Base-by-base conservation (phyloP, 2,888 invertebrate species). In the Ceramica pisi region DNA sequence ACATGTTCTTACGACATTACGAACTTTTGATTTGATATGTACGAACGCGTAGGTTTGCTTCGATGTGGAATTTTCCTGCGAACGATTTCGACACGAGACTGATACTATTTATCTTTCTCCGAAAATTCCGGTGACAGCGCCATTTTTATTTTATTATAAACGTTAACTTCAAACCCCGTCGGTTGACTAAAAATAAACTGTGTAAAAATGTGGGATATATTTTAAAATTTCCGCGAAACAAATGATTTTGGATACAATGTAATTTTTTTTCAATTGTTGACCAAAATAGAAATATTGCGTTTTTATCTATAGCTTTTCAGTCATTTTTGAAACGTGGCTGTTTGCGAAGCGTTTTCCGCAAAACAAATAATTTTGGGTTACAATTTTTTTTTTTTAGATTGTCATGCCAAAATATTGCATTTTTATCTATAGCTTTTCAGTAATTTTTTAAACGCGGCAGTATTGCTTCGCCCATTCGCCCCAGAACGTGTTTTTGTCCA, bases 401-500 rank as follows among this genome's bases (percentile, higher is more conserved):
- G n/a, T n/a, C n/a, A n/a, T n/a, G n/a, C n/a, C n/a, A n/a, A 72
- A 70, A 41, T 50, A 72, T 23, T 23, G 26, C 1, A 10, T 50
- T 59, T 71, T 21, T 21, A 21, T 72, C 31, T 35, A 41, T 31
- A 19, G 14, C 14, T 16, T 61, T 70, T 41, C 14, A 14, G 38
- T 6, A 38, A 2, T 38, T 38, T 38, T n/a, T 35, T 35, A 1
- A 1, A 23, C 44, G 14, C 2, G 23, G 23, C 8, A 5, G 10
- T 38, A 38, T 5, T 63, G 6, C 6, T n/a, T 19, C 19, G 19
- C 38, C 0, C 38, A 23, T 62, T 1, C 31, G 6, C 31, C 31
- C 31, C 31, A 31, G 31, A 31, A 31, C 5, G 21, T 26, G 0
- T 6, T 19, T 26, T 46, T 31, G 31, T 31, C 31, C 31, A 31